Conservation (phyloP, 2,113 vertebrate species). For the Oenanthe melanoleuca region DNA sequence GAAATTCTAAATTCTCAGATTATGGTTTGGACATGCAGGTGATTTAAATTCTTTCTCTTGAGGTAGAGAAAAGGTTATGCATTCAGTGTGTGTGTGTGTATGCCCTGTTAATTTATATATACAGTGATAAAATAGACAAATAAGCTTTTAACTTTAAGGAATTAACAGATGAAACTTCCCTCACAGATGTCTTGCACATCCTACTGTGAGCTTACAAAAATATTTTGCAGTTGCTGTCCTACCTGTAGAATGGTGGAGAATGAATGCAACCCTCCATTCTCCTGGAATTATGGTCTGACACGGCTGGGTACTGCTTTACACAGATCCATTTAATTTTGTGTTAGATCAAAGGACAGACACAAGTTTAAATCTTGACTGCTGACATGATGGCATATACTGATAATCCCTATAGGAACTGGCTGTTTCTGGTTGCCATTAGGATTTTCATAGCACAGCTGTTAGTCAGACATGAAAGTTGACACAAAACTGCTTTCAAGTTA, state of each 20-base stretch:
- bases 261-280: neutral
- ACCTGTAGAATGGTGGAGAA: neutral
- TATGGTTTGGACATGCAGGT: neutral
- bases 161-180: neutral
- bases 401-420: neutral
- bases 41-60: neutral
- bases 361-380: neutral
- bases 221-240: neutral
- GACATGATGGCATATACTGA: neutral
- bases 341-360: neutral
- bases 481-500: neutral
- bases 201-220: neutral
- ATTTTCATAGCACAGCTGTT: neutral
- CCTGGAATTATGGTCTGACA: neutral
- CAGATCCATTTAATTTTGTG: neutral
- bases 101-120: neutral
- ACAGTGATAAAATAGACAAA: neutral
- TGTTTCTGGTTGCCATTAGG: neutral
- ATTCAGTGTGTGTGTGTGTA: neutral
- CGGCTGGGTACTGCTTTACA: neutral
- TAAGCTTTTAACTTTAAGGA: neutral
- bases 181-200: neutral
- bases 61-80: neutral
- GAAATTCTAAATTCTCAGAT: neutral
- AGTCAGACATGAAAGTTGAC: neutral